Evolutionary conservation across 2,888 invertebrate species (phyloP).

Genomic region (Drosophila birchii): DNA sequence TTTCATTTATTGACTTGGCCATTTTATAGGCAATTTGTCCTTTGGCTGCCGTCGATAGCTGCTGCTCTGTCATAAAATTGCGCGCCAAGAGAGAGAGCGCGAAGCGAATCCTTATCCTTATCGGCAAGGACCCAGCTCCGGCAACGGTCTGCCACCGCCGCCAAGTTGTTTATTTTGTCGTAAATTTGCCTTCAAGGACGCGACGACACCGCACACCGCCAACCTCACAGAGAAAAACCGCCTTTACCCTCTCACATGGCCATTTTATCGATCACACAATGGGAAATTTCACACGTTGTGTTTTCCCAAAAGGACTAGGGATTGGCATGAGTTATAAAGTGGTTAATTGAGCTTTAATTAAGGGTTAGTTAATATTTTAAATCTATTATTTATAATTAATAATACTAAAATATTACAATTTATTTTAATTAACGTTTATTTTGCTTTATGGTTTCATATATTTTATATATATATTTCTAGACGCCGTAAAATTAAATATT

Average conservation of each 20-base stretch:
- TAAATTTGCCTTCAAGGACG: slow-evolving; percentile 74
- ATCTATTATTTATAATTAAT: too few relatives aligned
- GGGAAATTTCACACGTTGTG: slow-evolving; percentile 72
- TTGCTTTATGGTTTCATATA: too few relatives aligned
- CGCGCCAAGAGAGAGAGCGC: slow-evolving; percentile 36
- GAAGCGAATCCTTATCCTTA: slow-evolving; percentile 57
- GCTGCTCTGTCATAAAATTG: slow-evolving; percentile 63
- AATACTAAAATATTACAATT: neutral
- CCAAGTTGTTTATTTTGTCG: slow-evolving; percentile 76
- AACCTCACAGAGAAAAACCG: neutral
- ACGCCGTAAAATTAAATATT: too few relatives aligned
- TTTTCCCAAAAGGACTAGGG: slow-evolving; percentile 37
- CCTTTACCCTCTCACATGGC: slow-evolving; percentile 41
- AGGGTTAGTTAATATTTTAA: neutral
- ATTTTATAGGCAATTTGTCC: slow-evolving; percentile 72
- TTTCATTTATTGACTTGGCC: slow-evolving; percentile 53
- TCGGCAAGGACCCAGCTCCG: slow-evolving; percentile 49
- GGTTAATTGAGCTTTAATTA: slow-evolving; percentile 2
- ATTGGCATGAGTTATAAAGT: neutral
- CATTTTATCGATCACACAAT: slow-evolving; percentile 77
- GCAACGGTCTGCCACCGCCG: slow-evolving; percentile 39
- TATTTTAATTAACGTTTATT: too few relatives aligned
- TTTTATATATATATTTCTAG: too few relatives aligned
- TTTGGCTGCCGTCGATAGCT: slow-evolving; percentile 55
- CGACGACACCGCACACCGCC: slow-evolving; percentile 36